Percentiles rank a stretch among this genome's conserved stretches.
Evolutionary conservation across 2,113 vertebrate species (phyloP).

Genomic region (Serinus canaria): DNA sequence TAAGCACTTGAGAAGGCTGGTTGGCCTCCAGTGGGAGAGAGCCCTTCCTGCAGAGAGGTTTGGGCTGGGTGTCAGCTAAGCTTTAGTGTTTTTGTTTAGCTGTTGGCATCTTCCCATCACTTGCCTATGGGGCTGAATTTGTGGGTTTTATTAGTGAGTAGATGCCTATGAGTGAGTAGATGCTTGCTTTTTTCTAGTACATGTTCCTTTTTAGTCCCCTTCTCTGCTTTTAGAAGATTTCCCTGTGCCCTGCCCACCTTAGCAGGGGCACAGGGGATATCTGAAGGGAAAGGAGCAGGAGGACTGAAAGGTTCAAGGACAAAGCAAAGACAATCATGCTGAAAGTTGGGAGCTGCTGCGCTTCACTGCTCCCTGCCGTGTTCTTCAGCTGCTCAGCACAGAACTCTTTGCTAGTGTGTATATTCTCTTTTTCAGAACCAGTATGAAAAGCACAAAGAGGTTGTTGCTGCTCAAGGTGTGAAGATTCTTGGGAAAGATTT

Average conservation of each 20-base stretch:
- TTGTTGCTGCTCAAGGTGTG: conserved; percentile 90
- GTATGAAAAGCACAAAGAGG: conserved; percentile 98
- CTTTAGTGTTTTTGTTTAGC: neutral
- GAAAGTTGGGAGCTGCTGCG: neutral
- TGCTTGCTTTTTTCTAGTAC: neutral
- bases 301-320: neutral
- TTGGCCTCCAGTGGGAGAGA: neutral
- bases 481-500: conserved; percentile 98
- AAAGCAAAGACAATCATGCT: neutral
- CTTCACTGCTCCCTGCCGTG: fast-evolving
- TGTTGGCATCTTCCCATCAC: neutral
- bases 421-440: conserved; percentile 79
- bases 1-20: neutral
- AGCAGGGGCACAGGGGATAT: fast-evolving
- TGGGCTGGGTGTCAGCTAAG: neutral
- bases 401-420: neutral
- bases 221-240: neutral
- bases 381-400: neutral
- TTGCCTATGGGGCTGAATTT: neutral
- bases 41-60: neutral
- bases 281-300: neutral
- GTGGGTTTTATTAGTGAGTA: neutral
- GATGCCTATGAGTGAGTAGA: neutral
- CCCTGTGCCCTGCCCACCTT: fast-evolving
- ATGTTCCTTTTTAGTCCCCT: neutral